Base-by-base conservation (phyloP, 2,888 invertebrate species). In the Idaea biselata region DNA sequence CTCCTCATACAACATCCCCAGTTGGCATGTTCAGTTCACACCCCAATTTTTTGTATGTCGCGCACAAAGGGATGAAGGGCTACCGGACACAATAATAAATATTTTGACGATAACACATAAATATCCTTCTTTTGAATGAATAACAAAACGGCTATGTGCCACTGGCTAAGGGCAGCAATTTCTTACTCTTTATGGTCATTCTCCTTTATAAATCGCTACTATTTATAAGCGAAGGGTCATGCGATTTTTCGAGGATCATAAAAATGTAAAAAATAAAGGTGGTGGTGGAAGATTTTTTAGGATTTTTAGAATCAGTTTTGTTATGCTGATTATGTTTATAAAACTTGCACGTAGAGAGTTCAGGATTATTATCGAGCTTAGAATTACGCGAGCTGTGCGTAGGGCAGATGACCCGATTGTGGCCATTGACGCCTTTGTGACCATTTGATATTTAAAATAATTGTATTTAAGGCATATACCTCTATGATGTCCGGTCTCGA, bases 41-140 rank as follows among this genome's bases (percentile, higher is more conserved):
- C 91, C 88, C 91, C 83, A 79, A 85, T 90, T 90, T 88, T 89
- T 86, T 75, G 75, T 81, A 86, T 88, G 56, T 56, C 56, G 56
- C 88, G 81, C 88, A 88, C 87, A 91, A 91, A 90, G 84, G 90
- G 86, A 87, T 86, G 80, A 81, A 83, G 84, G 86, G 87, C 87
- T 84, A 83, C 86, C 79, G 85, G 90, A 90, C 88, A 86, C 87
- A 90, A 89, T 91, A 91, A 92, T 92, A 92, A 92, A 91, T 91
- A 92, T 91, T 92, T 91, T 91, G 91, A 91, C 90, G 88, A 91
- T 91, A 91, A 88, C 82, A 83, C 90, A 91, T 91, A 92, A 92
- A 92, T 92, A 91, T 91, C 83, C 80, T 80, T 81, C 86, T 82
- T 91, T 89, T 91, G 44, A 44, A 91, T 91, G 91, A 91, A 92